Evolutionary conservation across 2,888 invertebrate genomes (phyloP), one percentile per base, ranked within the genome.

Genomic region (Drosophila acutilabella): DNA sequence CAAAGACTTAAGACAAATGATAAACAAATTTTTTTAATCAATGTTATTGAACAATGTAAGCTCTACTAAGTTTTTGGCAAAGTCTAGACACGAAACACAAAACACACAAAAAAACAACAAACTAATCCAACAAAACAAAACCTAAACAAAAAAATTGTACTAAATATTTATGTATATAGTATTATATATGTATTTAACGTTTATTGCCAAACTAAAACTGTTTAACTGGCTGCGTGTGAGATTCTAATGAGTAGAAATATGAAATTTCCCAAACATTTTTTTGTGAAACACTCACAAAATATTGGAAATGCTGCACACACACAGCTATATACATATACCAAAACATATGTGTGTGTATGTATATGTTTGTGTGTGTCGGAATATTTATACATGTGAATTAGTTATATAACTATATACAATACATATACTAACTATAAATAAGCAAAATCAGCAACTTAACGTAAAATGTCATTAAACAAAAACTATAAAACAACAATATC

Each of bases 1-100:
- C 88, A 91, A 90, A 90, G 90, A 90, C 90, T 90, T 82, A 81
- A 89, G 76, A 75, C 52, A 56, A 70, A 74, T 61, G 53, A 73
- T 51, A 71, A 72, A 65, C 57, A 71, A 69, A 53, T 61, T 77
- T 77, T 77, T 79, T 74, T 40, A 50, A 52, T 50, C 51, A 73
- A 83, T 71, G 77, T 80, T 86, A 80, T 81, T 78, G 59, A 69
- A 78, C 51, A 50, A 48, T 62, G 70, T 70, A 71, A 68, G 68
- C 66, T 56, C 65, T 71, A 69, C 56, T 58, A 64, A 69, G 69
- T 52, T 69, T 74, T 73, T 56, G 70, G 58, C 61, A 65, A 58
- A 53, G 40, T 16, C 42, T 36, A 36, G 23, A 42, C 20, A 42
- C 20, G 8, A 30, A 30, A 30, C 30, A 30, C 7, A 6, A 70